These are phyloP conservation scores for Bombus cullumanus DNA, from an alignment of 1,140 invertebrate genomes.

Conservation along the genomic window DNA sequence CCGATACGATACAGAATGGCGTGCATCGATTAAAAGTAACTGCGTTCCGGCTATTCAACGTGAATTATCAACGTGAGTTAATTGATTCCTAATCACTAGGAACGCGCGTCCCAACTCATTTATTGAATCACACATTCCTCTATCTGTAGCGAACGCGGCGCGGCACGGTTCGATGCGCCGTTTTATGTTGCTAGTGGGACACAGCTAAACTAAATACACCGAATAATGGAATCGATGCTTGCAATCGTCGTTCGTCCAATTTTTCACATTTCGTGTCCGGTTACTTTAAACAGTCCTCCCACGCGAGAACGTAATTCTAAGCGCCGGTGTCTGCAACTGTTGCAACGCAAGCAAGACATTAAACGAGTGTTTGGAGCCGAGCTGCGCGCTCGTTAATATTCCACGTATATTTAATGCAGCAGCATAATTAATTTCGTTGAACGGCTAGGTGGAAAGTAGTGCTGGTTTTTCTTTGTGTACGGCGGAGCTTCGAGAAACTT, in stretches of 20 bases:
- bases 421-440: conserved; percentile 56
- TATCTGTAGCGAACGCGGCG: not conserved
- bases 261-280: not conserved
- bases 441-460: conserved; percentile 4
- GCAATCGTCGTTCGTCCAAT: not conserved
- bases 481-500: conserved; percentile 27
- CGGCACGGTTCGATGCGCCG: too few species aligned
- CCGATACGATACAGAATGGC: conserved; percentile 28
- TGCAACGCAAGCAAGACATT: not conserved
- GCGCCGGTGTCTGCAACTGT: not conserved
- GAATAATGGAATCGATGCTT: not conserved
- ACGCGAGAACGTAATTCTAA: not conserved
- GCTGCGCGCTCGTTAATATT: conserved; percentile 23
- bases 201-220: not conserved
- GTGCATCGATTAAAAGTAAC: conserved; percentile 53
- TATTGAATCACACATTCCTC: conserved; percentile 24
- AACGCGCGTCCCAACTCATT: conserved; percentile 15
- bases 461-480: conserved; percentile 42
- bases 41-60: conserved; percentile 32
- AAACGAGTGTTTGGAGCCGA: not conserved
- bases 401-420: conserved; percentile 24
- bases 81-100: conserved; percentile 52
- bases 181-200: not conserved
- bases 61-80: conserved; percentile 51
- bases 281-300: not conserved